These are phyloP conservation scores for Umimayanthus kanabou DNA, from an alignment of 92 coral and sea anemone species.

Conservation along the genomic window DNA sequence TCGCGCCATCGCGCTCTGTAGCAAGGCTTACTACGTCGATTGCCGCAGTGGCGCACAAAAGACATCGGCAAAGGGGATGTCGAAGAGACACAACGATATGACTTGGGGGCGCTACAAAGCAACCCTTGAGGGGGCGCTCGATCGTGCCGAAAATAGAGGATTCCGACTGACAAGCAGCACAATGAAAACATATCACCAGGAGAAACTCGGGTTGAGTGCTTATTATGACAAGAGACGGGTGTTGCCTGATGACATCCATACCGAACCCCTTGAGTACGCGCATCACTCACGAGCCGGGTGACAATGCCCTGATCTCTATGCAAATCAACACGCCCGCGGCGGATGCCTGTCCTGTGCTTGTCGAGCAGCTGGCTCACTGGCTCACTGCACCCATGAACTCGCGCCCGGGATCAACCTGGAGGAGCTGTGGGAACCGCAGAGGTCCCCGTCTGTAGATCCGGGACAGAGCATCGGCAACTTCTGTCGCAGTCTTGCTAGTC, in stretches of 20 bases:
- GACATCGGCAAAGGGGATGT: conserved; percentile 24
- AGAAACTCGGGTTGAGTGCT: background rate
- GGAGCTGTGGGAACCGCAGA: conserved; percentile 32
- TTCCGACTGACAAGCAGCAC: background rate
- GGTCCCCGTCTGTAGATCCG: conserved; percentile 40
- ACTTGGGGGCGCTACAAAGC: conserved; percentile 33
- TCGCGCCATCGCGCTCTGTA: background rate
- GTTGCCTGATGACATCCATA: background rate
- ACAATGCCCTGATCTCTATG: background rate
- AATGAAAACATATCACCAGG: background rate
- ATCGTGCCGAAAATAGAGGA: background rate
- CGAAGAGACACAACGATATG: background rate
- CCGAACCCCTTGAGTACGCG: background rate
- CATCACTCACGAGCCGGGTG: background rate
- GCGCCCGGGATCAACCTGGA: conserved; percentile 33
- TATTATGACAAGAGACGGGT: background rate
- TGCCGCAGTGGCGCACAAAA: background rate
- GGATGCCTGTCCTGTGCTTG: background rate
- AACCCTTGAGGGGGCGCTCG: background rate
- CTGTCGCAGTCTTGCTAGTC: conserved; percentile 10
- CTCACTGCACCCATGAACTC: background rate
- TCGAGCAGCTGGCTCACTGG: background rate
- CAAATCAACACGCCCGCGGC: conserved; percentile 11
- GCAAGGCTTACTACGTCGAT: conserved; percentile 2
- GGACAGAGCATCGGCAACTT: conserved; percentile 32